phyloP scores from a whole-genome alignment of 2,797 vertebrate genomes.

The Taenioides sp. region DNA sequence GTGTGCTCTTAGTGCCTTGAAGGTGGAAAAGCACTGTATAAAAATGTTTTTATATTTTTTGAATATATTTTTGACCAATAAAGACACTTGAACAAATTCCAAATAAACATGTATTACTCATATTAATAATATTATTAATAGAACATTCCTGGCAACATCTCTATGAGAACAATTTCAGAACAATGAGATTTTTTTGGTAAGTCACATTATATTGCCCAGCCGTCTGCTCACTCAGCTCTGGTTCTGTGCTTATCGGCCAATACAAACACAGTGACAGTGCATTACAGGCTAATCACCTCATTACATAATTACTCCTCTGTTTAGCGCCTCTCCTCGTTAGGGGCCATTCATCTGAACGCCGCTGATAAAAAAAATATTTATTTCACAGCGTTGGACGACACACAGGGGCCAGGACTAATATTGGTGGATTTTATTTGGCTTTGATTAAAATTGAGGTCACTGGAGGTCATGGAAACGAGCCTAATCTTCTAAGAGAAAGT shows the following conservation, averaged over 20 bases:
- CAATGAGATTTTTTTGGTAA: too few relatives aligned
- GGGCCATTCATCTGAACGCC: conserved; percentile 32
- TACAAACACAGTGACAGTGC: conserved; percentile 27
- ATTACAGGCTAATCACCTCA: conserved; percentile 50
- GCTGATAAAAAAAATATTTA: conserved; percentile 46
- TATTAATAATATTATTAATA: neutral
- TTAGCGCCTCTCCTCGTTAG: conserved; percentile 50
- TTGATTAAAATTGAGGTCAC: neutral
- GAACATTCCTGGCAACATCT: neutral
- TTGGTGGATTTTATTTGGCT: conserved; percentile 10
- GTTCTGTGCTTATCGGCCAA: conserved; percentile 28
- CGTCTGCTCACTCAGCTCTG: neutral
- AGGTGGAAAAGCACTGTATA: too few relatives aligned
- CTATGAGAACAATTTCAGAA: too few relatives aligned
- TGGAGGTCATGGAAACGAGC: neutral
- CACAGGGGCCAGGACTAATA: neutral
- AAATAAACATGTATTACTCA: neutral
- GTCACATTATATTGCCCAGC: neutral
- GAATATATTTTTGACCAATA: neutral
- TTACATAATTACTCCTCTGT: conserved; percentile 53
- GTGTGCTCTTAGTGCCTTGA: too few relatives aligned
- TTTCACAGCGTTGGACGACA: conserved; percentile 27
- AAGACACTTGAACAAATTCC: neutral
- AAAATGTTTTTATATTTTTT: too few relatives aligned
- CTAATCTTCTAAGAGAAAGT: neutral